Percentiles rank a stretch among this genome's conserved stretches.
Conservation (phyloP, 64 coral and sea anemone genomes). For the Hydrozoanthus tunicans region DNA sequence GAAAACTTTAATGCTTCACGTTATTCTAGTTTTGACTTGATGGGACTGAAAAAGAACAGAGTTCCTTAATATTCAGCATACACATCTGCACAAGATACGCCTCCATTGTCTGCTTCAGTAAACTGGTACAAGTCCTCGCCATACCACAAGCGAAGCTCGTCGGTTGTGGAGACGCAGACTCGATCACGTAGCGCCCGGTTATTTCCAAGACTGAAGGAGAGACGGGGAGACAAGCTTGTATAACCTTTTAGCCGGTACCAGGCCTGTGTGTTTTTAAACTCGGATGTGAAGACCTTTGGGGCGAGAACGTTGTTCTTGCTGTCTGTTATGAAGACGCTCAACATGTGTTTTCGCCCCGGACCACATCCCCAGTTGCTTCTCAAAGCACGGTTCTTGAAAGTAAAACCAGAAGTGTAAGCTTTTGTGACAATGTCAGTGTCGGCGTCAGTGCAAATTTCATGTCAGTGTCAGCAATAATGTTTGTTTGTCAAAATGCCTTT, state of each 20-base stretch:
- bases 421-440: too few species aligned
- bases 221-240: not conserved
- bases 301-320: conserved; percentile 21
- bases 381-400: not conserved
- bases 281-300: not conserved
- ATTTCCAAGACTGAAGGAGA: not conserved
- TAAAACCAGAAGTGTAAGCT: not conserved
- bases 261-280: not conserved
- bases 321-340: not conserved
- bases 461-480: too few species aligned
- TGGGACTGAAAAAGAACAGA: too few species aligned
- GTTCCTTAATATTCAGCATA: not conserved
- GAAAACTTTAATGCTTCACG: too few species aligned
- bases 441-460: too few species aligned
- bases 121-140: not conserved
- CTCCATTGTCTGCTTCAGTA: conserved; percentile 10
- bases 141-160: conserved; percentile 17
- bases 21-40: too few species aligned
- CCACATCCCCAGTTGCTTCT: not conserved
- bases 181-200: too few species aligned
- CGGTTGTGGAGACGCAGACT: not conserved
- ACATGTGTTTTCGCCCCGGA: not conserved
- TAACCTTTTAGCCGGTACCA: not conserved
- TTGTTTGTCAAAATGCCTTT: too few species aligned
- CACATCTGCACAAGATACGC: not conserved